Evolutionary conservation across 1,140 invertebrate genomes (phyloP), one percentile per base, ranked within the genome.

Genomic region (Sogatella furcifera): DNA sequence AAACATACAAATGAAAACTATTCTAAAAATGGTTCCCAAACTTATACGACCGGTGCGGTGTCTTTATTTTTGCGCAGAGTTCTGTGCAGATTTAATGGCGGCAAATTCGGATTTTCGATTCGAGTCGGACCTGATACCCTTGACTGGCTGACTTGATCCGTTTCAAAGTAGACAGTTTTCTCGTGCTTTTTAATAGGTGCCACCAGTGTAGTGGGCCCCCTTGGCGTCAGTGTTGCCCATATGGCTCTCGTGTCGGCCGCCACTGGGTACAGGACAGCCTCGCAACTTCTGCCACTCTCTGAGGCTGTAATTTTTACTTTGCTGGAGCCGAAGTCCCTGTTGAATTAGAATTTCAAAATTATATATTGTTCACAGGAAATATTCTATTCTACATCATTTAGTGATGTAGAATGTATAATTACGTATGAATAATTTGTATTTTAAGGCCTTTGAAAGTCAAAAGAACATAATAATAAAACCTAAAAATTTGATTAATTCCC

Each of bases 201-300:
- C 15, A 62, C 21, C 10, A 84, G 82, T 55, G 78, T 78, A 13
- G 63, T 74, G 0, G 88, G 89, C 17, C 88, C 89, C 15, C 87
- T 77, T 0, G 89, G 88, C 4, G 88, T 90, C 8, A 92, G 73
- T 0, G 88, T 88, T 0, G 89, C 88, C 89, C 89, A 92, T 22
- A 91, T 80, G 15, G 89, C 83, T n/a, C 85, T 74, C 6, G 81
- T 81, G 69, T 84, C 81, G 0, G 78, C 72, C 5, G 74, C 57
- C 53, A 65, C 66, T 0, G 78, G 78, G 64, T 80, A 80, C 4
- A 79, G 72, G 28, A 78, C 78, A 0, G 79, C 75, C 60, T 80
- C 78, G 63, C 68, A 75, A 63, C 64, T 66, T 69, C 69, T 74
- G 22, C 42, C 60, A 41, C 38, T 57, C 55, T 28, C 63, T 55